Evolutionary conservation across 2,888 invertebrate species (phyloP).

Genomic region (Shargacucullia verbasci): DNA sequence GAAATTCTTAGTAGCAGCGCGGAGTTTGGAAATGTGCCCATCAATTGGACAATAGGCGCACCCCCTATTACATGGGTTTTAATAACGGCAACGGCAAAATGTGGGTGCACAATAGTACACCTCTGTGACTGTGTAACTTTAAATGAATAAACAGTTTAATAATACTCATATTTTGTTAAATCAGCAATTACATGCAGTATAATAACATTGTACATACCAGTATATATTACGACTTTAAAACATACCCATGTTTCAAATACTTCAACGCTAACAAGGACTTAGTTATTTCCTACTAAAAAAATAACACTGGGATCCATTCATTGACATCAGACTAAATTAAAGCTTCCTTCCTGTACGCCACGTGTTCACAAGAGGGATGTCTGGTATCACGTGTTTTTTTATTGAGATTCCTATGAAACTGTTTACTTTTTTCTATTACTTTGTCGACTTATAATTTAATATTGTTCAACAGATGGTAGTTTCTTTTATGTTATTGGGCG

Average conservation of each 20-base stretch:
- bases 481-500: slow-evolving; percentile 15
- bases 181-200: too few relatives aligned
- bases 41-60: too few relatives aligned
- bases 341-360: slow-evolving; percentile 74
- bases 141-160: too few relatives aligned
- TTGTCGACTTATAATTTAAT: slow-evolving; percentile 35
- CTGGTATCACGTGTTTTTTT: slow-evolving; percentile 52
- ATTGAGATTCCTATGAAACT: slow-evolving; percentile 59
- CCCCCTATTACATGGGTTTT: too few relatives aligned
- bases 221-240: slow-evolving; percentile 10
- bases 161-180: too few relatives aligned
- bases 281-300: slow-evolving; percentile 40
- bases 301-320: slow-evolving; percentile 54
- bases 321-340: slow-evolving; percentile 67
- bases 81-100: too few relatives aligned
- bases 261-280: slow-evolving; percentile 28
- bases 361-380: slow-evolving; percentile 67
- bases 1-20: too few relatives aligned
- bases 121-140: too few relatives aligned
- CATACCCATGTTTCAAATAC: slow-evolving; percentile 16
- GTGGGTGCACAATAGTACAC: too few relatives aligned
- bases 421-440: slow-evolving; percentile 44
- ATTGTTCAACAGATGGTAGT: slow-evolving; percentile 33
- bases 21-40: too few relatives aligned
- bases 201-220: background rate